Percentiles rank a stretch among this genome's conserved stretches.
Conservation (phyloP, 2,113 vertebrate genomes). For the Athene noctua region DNA sequence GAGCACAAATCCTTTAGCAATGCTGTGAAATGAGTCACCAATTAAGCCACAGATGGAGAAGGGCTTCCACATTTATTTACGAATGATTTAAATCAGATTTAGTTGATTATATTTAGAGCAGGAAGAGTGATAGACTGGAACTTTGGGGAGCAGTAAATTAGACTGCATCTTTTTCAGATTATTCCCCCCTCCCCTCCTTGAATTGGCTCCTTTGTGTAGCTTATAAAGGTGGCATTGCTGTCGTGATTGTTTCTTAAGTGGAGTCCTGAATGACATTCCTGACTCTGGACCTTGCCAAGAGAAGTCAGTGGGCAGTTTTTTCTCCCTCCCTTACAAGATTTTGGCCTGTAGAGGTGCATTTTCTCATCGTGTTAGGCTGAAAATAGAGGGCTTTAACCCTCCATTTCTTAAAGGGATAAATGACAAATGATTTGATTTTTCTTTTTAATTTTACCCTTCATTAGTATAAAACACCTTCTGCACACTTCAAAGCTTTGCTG, state of each 20-base stretch:
- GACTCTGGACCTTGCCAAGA: not conserved
- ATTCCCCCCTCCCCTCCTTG: not conserved
- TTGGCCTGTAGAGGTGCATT: not conserved
- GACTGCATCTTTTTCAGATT: not conserved
- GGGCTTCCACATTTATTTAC: not conserved
- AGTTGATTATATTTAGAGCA: not conserved
- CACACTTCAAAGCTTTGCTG: not conserved
- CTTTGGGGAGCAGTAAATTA: not conserved
- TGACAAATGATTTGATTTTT: not conserved
- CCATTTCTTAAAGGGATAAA: not conserved
- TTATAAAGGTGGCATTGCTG: not conserved
- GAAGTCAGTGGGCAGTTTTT: not conserved
- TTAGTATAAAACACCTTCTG: not conserved
- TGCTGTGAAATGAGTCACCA: not conserved
- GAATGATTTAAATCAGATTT: not conserved
- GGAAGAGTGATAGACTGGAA: not conserved
- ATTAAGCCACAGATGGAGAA: not conserved
- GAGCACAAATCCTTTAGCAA: not conserved
- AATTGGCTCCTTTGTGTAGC: not conserved
- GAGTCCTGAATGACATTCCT: not conserved
- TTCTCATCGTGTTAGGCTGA: not conserved
- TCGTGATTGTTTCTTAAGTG: not conserved
- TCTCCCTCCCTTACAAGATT: not conserved
- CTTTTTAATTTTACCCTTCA: not conserved
- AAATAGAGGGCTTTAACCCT: not conserved